Evolutionary conservation across 2,888 invertebrate species (phyloP).

Genomic region (Leptinotarsa rubiginosa): DNA sequence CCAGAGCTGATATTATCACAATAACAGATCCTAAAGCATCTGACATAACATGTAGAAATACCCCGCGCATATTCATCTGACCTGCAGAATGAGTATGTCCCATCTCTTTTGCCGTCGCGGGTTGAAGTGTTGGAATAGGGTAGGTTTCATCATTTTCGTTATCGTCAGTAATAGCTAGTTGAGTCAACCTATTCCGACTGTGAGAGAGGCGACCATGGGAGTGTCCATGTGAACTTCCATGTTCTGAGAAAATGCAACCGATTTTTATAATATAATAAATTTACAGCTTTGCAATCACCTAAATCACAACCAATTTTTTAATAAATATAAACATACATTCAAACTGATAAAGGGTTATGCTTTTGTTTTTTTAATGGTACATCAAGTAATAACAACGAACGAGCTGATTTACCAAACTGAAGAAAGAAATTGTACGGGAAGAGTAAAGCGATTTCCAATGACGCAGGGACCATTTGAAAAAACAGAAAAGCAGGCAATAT

Average conservation of each 20-base stretch:
- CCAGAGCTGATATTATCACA: constrained; percentile 84
- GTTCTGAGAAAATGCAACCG: constrained; percentile 67
- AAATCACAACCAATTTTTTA: too few species aligned
- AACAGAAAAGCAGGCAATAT: too few species aligned
- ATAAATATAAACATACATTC: too few species aligned
- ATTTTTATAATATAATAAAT: not conserved
- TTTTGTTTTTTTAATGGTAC: too few species aligned
- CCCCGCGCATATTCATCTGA: constrained; percentile 99
- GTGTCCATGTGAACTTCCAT: constrained; percentile 75
- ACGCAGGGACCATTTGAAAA: too few species aligned
- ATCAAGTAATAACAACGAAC: too few species aligned
- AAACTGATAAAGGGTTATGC: too few species aligned
- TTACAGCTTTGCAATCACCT: not conserved
- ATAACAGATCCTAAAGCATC: constrained; percentile 97
- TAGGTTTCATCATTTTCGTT: constrained; percentile 79
- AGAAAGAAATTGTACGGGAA: too few species aligned
- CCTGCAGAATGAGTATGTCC: constrained; percentile 73
- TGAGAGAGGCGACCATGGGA: constrained; percentile 74
- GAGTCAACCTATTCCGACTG: constrained; percentile 72
- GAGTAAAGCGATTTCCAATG: too few species aligned
- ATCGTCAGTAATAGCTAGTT: constrained; percentile 76
- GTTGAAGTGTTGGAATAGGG: constrained; percentile 66
- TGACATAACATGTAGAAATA: constrained; percentile 97
- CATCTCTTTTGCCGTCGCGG: constrained; percentile 51
- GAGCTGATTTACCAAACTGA: too few species aligned